Evolutionary conservation across 2,113 vertebrate genomes (phyloP).

Genomic region (Conger conger): DNA sequence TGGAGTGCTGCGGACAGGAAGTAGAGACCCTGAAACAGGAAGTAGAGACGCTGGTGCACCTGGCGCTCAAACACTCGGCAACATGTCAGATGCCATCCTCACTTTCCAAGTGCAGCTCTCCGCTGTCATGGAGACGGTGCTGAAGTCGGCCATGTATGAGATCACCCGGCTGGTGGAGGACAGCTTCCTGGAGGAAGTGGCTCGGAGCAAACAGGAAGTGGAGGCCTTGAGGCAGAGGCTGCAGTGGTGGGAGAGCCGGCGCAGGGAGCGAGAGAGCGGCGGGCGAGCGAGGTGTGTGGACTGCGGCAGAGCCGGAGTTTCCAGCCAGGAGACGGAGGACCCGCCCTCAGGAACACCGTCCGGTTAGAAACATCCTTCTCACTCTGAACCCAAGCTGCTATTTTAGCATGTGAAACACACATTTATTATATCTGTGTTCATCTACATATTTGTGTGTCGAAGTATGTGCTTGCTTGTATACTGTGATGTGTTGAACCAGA

Average conservation of each 20-base stretch:
- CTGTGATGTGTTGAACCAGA: no score
- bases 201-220: conserved; percentile 58
- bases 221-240: conserved; percentile 59
- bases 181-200: conserved; percentile 64
- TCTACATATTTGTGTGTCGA: neutral
- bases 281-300: conserved; percentile 40
- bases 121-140: conserved; percentile 72
- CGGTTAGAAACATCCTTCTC: conserved; percentile 44
- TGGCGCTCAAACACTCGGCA: neutral
- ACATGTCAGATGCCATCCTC: conserved; percentile 61
- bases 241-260: conserved; percentile 51
- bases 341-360: conserved; percentile 43
- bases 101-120: conserved; percentile 73
- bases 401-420: no score
- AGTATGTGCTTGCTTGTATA: neutral
- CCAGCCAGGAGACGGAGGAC: conserved; percentile 56
- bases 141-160: conserved; percentile 72
- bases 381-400: neutral
- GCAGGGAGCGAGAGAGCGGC: conserved; percentile 37
- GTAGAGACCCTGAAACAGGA: neutral
- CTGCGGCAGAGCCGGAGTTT: conserved; percentile 38
- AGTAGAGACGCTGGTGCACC: neutral
- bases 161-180: conserved; percentile 69
- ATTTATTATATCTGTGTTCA: no score
- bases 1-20: neutral